Percentiles rank a stretch among this genome's conserved stretches.
phyloP scores from a whole-genome alignment of 1,140 invertebrate genomes.

The Zeugodacus cucurbitae region DNA sequence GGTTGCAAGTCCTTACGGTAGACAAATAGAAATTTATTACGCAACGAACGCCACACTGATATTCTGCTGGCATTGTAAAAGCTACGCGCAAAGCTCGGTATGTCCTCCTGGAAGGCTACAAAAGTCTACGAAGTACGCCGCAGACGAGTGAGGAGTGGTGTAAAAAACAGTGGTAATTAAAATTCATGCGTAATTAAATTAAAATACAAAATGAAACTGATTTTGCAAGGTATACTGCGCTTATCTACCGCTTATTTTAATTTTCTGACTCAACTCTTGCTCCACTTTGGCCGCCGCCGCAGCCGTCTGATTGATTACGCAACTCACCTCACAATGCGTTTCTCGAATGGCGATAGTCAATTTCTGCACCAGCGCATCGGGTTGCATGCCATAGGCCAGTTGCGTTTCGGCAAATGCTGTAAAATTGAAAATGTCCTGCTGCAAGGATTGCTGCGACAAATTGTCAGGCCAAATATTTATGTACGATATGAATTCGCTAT shows the following conservation, averaged over 20 bases:
- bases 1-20: slow-evolving; percentile 49
- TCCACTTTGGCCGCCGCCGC: background rate
- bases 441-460: slow-evolving; percentile 41
- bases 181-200: slow-evolving; percentile 48
- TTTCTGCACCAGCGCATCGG: slow-evolving; percentile 49
- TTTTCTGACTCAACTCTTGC: background rate
- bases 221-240: background rate
- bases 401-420: slow-evolving; percentile 44
- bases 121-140: slow-evolving; percentile 48
- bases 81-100: slow-evolving; percentile 49
- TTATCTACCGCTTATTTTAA: background rate
- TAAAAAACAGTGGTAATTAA: slow-evolving; percentile 50
- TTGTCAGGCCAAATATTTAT: slow-evolving; percentile 48
- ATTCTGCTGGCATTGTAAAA: slow-evolving; percentile 57
- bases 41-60: slow-evolving; percentile 55
- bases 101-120: slow-evolving; percentile 56
- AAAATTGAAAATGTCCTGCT: slow-evolving; percentile 48
- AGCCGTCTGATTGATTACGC: background rate
- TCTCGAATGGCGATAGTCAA: slow-evolving; percentile 53
- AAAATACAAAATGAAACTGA: slow-evolving; percentile 42
- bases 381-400: slow-evolving; percentile 39
- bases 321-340: slow-evolving; percentile 56
- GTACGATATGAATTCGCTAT: slow-evolving; percentile 41
- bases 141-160: background rate
- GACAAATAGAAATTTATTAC: slow-evolving; percentile 56